Evolutionary conservation across 1,140 invertebrate genomes (phyloP), one percentile per base, ranked within the genome.

Genomic region (Homarus americanus): DNA sequence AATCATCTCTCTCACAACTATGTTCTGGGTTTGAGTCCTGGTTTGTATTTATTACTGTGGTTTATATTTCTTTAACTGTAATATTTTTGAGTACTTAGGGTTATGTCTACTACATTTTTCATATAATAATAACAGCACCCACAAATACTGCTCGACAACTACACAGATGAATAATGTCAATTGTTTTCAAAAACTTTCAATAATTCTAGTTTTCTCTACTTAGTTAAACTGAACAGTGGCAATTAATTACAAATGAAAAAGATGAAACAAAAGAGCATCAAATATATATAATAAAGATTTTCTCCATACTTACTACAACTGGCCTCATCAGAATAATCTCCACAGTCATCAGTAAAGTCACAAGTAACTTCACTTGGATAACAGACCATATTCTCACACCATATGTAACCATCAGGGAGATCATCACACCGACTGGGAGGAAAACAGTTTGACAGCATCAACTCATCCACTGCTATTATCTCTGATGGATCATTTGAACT

Each of bases 291-390:
- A 32, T 9, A 17, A 10, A 58, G n/a, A 40, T 10, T 36, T 20
- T 38, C 20, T 20, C 20, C 17, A 24, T 40, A 85, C 91, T 82
- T 72, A 92, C 91, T 82, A 82, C 91, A 92, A 40, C 24, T 38
- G 4, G 63, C 63, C 38, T 92, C 91, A 53, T 92, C 91, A 36
- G 91, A 63, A 58, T 80, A 88, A 58, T 92, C 91, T 38, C 78
- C 86, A 80, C 91, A 92, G 41, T 92, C 91, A 34, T 84, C 73
- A 17, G 82, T 92, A 63, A 89, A 92, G 87, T 92, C 91, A 82
- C 91, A 92, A 28, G 69, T 38, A 44, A 82, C 91, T 24, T 36
- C 78, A 0, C n/a, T 32, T 28, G 91, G 91, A n/a, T 63, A 87
- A 40, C 91, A 92, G 17, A 63, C 84, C 24, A 72, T 72, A 28